These are phyloP conservation scores for Acleris holmiana DNA, from an alignment of 2,888 invertebrate species.

Conservation along the genomic window DNA sequence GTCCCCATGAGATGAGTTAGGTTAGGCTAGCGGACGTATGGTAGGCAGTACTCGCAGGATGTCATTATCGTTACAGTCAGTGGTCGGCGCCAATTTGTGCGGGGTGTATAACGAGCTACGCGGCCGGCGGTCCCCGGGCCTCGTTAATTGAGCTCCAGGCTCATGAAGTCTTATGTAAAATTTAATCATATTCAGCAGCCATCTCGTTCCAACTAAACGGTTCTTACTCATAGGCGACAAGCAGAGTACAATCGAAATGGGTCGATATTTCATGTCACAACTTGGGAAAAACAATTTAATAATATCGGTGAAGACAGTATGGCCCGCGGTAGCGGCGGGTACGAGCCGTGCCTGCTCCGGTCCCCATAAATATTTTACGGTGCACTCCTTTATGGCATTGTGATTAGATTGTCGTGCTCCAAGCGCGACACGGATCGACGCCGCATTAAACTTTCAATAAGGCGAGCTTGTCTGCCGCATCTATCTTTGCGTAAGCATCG, in stretches of 20 bases:
- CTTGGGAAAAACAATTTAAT: constrained; percentile 32
- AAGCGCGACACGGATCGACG: constrained; percentile 63
- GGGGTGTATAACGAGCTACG: constrained; percentile 68
- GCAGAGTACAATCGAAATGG: constrained; percentile 9
- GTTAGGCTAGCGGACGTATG: constrained; percentile 68
- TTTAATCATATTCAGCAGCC: constrained; percentile 43
- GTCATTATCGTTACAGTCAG: constrained; percentile 77
- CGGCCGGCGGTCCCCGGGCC: constrained; percentile 64
- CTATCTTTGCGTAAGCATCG: constrained; percentile 49
- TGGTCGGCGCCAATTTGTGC: constrained; percentile 72
- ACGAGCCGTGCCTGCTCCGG: constrained; percentile 69
- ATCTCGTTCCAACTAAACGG: constrained; percentile 27
- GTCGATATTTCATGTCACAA: constrained; percentile 13
- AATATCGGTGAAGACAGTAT: constrained; percentile 33
- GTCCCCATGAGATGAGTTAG: constrained; percentile 75
- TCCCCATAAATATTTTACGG: constrained; percentile 75
- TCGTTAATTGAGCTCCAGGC: constrained; percentile 66
- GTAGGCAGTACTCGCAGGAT: constrained; percentile 65
- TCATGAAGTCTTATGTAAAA: constrained; percentile 62
- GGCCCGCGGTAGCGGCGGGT: constrained; percentile 50
- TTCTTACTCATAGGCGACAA: constrained; percentile 16
- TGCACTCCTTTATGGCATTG: constrained; percentile 73
- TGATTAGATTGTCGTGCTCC: constrained; percentile 72
- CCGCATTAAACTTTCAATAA: constrained; percentile 69
- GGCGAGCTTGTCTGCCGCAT: constrained; percentile 51